These are phyloP conservation scores for Zootermopsis nevadensis DNA, from an alignment of 2,888 invertebrate genomes.

Conservation along the genomic window DNA sequence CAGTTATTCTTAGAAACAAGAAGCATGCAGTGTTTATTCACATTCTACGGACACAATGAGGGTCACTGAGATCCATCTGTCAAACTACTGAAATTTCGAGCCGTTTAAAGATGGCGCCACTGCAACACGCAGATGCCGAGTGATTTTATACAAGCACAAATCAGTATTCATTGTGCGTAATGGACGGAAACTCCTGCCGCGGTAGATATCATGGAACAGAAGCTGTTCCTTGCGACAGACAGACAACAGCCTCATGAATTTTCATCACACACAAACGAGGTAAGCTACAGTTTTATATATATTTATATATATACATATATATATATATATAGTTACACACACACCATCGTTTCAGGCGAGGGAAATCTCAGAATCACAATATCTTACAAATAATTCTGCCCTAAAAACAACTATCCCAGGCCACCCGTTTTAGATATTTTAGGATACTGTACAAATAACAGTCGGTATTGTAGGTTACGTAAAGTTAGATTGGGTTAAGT, in stretches of 20 bases:
- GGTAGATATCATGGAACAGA: too few species aligned
- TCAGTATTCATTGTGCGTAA: constrained; percentile 16
- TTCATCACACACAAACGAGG: constrained; percentile 4
- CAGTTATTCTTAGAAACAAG: background rate
- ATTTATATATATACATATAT: background rate
- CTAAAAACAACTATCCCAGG: too few species aligned
- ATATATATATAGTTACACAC: background rate
- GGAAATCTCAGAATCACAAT: too few species aligned
- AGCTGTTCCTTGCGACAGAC: background rate
- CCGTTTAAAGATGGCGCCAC: background rate
- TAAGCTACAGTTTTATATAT: background rate
- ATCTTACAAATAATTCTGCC: too few species aligned
- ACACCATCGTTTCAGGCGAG: background rate
- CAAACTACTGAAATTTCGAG: background rate
- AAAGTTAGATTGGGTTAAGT: too few species aligned
- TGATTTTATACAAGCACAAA: background rate
- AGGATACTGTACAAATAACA: too few species aligned
- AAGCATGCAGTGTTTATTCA: background rate
- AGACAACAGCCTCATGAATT: background rate
- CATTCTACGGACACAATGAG: background rate
- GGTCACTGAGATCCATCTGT: too few species aligned
- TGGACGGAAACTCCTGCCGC: background rate
- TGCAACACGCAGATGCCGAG: background rate
- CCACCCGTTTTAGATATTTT: too few species aligned
- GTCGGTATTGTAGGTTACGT: too few species aligned